phyloP scores from a whole-genome alignment of 1,140 invertebrate species.

The Drosophila virilis region DNA sequence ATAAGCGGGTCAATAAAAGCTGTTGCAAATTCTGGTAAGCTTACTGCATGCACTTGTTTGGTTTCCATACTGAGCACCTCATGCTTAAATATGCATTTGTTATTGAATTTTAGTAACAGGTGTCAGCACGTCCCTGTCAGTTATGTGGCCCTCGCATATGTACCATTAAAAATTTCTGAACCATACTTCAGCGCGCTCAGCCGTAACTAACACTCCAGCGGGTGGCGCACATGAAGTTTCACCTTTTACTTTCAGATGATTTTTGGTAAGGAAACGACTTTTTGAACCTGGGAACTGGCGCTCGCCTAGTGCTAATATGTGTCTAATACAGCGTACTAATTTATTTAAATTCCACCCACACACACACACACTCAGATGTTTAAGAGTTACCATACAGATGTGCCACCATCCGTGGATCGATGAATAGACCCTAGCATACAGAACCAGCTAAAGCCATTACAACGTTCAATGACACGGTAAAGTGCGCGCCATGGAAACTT shows the following conservation, averaged over 20 bases:
- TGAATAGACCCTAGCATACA: constrained; percentile 49
- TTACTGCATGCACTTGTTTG: background rate
- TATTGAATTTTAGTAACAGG: constrained; percentile 66
- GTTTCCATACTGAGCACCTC: constrained; percentile 32
- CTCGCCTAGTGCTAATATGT: constrained; percentile 65
- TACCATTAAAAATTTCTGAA: constrained; percentile 34
- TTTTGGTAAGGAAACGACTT: constrained; percentile 60
- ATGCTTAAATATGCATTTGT: constrained; percentile 68
- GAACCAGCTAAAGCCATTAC: constrained; percentile 62
- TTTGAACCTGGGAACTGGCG: constrained; percentile 23
- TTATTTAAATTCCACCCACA: constrained; percentile 73
- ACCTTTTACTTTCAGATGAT: constrained; percentile 73
- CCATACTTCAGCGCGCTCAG: constrained; percentile 47
- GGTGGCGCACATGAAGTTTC: constrained; percentile 65
- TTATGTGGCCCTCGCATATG: constrained; percentile 8
- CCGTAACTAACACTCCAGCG: constrained; percentile 58
- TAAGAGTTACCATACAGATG: constrained; percentile 9
- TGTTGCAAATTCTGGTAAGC: constrained; percentile 28
- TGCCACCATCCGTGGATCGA: constrained; percentile 36
- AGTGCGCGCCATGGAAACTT: constrained; percentile 63
- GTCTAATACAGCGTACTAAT: constrained; percentile 78
- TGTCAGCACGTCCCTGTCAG: constrained; percentile 21
- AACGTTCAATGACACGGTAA: constrained; percentile 78
- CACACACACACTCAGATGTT: constrained; percentile 24
- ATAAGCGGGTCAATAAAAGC: constrained; percentile 47